phyloP scores from a whole-genome alignment of 1,140 invertebrate species.

The Pantala flavescens region DNA sequence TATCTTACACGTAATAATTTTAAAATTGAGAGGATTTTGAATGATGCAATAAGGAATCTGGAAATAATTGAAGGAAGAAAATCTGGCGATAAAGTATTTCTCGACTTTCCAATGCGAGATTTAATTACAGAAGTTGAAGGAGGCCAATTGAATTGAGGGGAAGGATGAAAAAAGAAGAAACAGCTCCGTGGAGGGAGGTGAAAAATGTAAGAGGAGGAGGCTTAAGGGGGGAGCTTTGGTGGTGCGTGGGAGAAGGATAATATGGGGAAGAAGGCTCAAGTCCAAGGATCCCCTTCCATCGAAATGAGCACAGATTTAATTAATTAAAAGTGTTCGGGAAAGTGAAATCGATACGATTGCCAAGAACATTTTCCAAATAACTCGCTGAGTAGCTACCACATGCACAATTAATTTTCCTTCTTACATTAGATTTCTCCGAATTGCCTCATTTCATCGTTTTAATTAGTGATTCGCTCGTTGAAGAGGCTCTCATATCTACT shows the following conservation, averaged over 20 bases:
- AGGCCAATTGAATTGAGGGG: background rate
- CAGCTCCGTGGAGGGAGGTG: background rate
- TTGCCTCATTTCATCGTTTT: no score
- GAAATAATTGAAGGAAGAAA: no score
- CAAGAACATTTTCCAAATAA: background rate
- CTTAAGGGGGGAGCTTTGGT: background rate
- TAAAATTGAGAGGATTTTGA: no score
- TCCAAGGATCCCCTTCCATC: background rate
- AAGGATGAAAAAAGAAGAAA: background rate
- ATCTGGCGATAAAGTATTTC: no score
- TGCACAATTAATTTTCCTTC: no score
- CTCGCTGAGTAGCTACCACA: no score
- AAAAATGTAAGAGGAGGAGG: background rate
- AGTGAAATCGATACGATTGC: background rate
- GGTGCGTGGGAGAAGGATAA: background rate
- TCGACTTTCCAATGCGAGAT: background rate
- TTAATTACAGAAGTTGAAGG: background rate
- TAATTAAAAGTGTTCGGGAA: background rate
- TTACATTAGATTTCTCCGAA: no score
- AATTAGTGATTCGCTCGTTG: no score
- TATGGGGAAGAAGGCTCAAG: background rate
- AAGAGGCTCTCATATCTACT: no score
- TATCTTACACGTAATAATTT: no score
- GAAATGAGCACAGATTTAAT: background rate
- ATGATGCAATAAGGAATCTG: no score